A percentile compares a stretch with the other conserved stretches of the same genome.
Evolutionary conservation across 1,140 invertebrate species (phyloP).

Genomic region (Oreohelix idahoensis): DNA sequence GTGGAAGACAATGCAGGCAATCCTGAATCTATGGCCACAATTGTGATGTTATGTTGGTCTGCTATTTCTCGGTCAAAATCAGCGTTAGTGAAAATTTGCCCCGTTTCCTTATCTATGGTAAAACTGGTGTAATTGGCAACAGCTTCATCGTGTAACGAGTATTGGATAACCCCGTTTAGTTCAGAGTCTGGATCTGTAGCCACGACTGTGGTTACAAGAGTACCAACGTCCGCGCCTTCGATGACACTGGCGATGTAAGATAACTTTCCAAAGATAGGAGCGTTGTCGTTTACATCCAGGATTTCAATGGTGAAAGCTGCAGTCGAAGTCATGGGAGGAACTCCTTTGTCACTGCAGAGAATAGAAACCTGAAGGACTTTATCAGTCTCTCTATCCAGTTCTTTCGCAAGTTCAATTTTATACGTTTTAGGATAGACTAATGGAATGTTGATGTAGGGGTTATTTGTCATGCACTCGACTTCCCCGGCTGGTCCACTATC

Average conservation of each 20-base stretch:
- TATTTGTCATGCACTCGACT: not conserved
- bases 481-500: not conserved
- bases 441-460: not conserved
- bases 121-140: not conserved
- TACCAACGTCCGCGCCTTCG: not conserved
- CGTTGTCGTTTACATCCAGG: constrained; percentile 11
- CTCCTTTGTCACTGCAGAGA: not conserved
- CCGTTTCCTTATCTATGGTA: not conserved
- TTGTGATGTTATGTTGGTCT: not conserved
- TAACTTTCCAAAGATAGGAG: not conserved
- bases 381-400: not conserved
- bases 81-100: not conserved
- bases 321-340: not conserved
- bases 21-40: constrained; percentile 6
- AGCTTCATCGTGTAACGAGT: not conserved
- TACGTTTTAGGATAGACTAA: not conserved
- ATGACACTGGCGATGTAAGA: not conserved
- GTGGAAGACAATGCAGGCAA: not conserved
- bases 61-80: constrained; percentile 1
- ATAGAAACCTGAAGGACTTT: not conserved
- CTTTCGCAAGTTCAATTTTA: not conserved
- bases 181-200: constrained; percentile 6
- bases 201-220: not conserved
- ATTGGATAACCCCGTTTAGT: not conserved
- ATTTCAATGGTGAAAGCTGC: not conserved